Conservation (phyloP, 2,113 vertebrate species). For the Halcyon malimbica region DNA sequence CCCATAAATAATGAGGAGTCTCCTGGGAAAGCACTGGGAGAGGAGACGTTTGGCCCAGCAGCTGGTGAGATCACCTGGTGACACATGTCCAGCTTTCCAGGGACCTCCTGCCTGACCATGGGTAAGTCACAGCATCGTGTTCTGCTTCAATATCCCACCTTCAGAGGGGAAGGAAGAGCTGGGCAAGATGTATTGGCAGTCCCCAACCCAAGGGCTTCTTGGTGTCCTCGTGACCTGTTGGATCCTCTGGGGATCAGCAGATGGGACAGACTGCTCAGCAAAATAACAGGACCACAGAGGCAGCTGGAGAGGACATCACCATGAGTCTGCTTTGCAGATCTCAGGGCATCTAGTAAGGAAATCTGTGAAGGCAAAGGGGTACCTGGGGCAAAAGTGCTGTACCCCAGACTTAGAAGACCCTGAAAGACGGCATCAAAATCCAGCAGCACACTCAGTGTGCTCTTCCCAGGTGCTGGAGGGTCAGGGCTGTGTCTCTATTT, state of each 20-base stretch:
- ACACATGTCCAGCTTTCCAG: neutral
- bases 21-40: neutral
- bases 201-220: neutral
- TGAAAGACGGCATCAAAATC: neutral
- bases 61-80: neutral
- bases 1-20: neutral
- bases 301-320: rapidly evolving
- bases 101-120: neutral
- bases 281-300: neutral
- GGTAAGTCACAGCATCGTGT: rapidly evolving
- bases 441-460: neutral
- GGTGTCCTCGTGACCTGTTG: neutral
- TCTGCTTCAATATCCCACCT: neutral
- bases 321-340: neutral
- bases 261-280: neutral
- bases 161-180: neutral
- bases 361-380: neutral
- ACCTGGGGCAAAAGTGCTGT: neutral
- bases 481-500: neutral
- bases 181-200: rapidly evolving
- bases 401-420: neutral
- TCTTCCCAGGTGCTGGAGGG: neutral
- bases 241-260: neutral
- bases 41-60: neutral
- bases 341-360: neutral